Conservation (phyloP, 92 coral and sea anemone species). For the Zoanthus solanderi region DNA sequence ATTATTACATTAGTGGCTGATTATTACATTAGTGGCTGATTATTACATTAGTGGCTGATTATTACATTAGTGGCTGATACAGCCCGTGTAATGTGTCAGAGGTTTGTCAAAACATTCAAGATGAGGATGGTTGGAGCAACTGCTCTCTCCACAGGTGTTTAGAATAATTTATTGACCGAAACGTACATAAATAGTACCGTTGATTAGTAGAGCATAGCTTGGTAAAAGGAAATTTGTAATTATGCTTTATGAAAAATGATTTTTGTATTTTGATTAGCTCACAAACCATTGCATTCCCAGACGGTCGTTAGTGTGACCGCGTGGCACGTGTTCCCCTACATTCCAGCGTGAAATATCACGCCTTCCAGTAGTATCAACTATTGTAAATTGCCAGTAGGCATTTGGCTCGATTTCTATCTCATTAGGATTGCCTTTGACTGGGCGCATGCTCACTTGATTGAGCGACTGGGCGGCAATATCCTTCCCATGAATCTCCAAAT, state of each 20-base stretch:
- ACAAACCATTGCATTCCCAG: constrained; percentile 51
- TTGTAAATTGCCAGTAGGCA: constrained; percentile 55
- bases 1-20: too few species aligned
- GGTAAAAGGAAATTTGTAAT: too few species aligned
- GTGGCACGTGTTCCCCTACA: constrained; percentile 59
- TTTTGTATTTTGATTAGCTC: not conserved
- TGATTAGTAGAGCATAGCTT: not conserved
- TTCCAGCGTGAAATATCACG: constrained; percentile 59
- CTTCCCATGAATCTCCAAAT: constrained; percentile 32
- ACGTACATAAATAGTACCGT: too few species aligned
- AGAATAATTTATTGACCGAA: too few species aligned
- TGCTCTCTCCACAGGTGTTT: too few species aligned
- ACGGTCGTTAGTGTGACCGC: constrained; percentile 54
- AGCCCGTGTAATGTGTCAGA: too few species aligned
- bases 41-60: too few species aligned
- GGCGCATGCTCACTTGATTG: constrained; percentile 52
- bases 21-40: too few species aligned
- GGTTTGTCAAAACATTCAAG: too few species aligned
- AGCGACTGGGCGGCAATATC: constrained; percentile 51
- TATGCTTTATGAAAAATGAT: too few species aligned
- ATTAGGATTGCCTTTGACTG: constrained; percentile 9
- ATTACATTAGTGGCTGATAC: too few species aligned
- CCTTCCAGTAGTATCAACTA: constrained; percentile 44
- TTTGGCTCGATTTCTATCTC: constrained; percentile 44
- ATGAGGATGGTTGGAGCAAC: too few species aligned